Base-by-base conservation (phyloP, 2,113 vertebrate species). In the Elgaria multicarinata region DNA sequence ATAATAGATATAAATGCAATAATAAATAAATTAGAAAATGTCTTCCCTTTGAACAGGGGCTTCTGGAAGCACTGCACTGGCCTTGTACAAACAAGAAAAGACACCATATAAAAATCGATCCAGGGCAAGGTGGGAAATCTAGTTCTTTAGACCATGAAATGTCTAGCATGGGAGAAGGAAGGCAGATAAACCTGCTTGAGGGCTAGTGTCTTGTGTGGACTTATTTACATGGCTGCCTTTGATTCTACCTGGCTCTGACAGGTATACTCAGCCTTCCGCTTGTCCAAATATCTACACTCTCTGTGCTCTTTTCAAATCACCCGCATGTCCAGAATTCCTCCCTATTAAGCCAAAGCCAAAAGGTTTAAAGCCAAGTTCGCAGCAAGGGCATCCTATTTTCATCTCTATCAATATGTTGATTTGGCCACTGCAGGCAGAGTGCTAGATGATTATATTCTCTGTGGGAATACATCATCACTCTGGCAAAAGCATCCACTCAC, bases 321-420 rank as follows among this genome's bases (percentile, higher is more conserved):
- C 67, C 33, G 12, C 75, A n/a, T 10, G 39, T 31, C 58, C 75
- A 20, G 16, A 64, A 67, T 22, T n/a, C 18, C 83, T 0, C 55
- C 71, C 53, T 4, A 66, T 64, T 36, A 89, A 75, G 33, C 46
- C 13, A 78, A 79, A 31, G 50, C 79, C 1, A 3, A 0, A 0
- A 84, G 77, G 8, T 53, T 93, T 22, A 62, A 0, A 12, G n/a
- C 78, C 69, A 86, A 77, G 67, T 72, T 94, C 83, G 76, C 81
- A 3, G 64, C 79, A 85, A 55, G 6, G 39, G 33, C 50, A 87
- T 46, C 26, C n/a, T 64, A 55, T 36, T 69, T 91, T 76, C 86
- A 85, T 44, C 89, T 72, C 75, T 84, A 88, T 14, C 76, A 42
- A 8, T 4, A 55, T 0, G 24, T n/a, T 80, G 74, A 92, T 90